Evolutionary conservation across 2,113 vertebrate species (phyloP), one percentile per base, ranked within the genome.

Genomic region (Larimichthys polyactis): DNA sequence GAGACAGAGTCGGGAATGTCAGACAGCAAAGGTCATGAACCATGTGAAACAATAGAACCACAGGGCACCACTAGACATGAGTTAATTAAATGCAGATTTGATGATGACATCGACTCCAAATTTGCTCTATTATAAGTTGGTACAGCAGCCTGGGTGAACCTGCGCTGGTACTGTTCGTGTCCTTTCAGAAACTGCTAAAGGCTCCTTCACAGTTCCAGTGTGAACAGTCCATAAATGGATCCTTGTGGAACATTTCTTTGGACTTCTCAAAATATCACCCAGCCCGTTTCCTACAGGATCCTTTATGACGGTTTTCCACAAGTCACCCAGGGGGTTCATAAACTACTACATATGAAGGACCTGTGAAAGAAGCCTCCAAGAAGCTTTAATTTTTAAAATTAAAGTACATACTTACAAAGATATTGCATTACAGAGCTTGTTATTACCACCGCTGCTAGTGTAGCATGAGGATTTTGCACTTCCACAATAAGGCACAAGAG

Each of bases 401-500:
- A 75, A 82, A 87, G 62, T 55, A n/a, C 52, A 74, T 76, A 73
- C 48, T 82, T 78, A 86, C 40, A 67, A 71, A 58, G 29, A 82
- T 79, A 81, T 68, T 83, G 51, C 64, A 82, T 81, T 73, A 44
- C 52, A 80, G 63, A 72, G 79, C 68, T 67, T 68, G 44, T 44
- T 54, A 71, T 32, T 62, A 59, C 60, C 54, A 79, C 62, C 17
- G 22, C 7, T 75, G 55, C 54, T 7, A 76, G 51, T 48, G 59
- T 48, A 51, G 36, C 59, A 59, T 11, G 20, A 81, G 58, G 11
- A 76, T 24, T 63, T 24, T 91, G 94, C 85, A 93, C 77, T 95
- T 89, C 91, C 80, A 76, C 24, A 80, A 64, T 63, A 17, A 32
- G 70, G 58, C 95, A 95, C 92, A 90, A 94, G 94, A 94, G 95